Base-by-base conservation (phyloP, 2,888 invertebrate species). In the Caenorhabditis sp. region DNA sequence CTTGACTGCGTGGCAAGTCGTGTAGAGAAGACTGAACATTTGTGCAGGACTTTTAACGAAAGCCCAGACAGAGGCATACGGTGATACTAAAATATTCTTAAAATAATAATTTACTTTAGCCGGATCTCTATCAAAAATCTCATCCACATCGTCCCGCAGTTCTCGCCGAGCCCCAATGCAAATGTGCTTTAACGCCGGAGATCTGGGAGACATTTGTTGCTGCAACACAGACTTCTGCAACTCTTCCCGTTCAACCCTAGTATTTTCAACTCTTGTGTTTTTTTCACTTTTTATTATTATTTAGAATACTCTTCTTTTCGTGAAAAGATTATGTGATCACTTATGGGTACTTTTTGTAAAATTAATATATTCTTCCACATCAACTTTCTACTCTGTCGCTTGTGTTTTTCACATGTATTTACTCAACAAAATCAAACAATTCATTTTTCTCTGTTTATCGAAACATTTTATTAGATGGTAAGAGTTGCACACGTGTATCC, bases 191-290 rank as follows among this genome's bases (percentile, higher is more conserved):
- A 71, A 81, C 58, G 81, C 65, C 7, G 81, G 81, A 4, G 79
- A 81, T 17, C 45, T 81, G 11, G 81, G 81, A 8, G 65, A 78
- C 11, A 62, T 81, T n/a, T 81, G 81, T 48, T 81, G 81, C 24
- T 81, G 81, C 22, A 81, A 70, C 55, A 79, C 75, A 2, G 81
- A 81, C 24, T 79, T 48, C 53, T 81, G 81, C 39, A 81, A 81
- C 32, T 76, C 78, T 2, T 53, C 73, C 15, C 53, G 32, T 13
- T 46, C 37, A n/a, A 39, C 46, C 11, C 48, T 30, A 8, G 39
- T 41, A 11, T 20, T 56, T 26, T 26, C 56, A 17, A 20, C 48
- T 27, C 20, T 71, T 24, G 3, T 61, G 11, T n/a, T 59, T 15
- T 27, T 20, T 13, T 6, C 22, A 7, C 39, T 37, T 39, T 7